Evolutionary conservation across 2,113 vertebrate genomes (phyloP).

Genomic region (Hylia prasina): DNA sequence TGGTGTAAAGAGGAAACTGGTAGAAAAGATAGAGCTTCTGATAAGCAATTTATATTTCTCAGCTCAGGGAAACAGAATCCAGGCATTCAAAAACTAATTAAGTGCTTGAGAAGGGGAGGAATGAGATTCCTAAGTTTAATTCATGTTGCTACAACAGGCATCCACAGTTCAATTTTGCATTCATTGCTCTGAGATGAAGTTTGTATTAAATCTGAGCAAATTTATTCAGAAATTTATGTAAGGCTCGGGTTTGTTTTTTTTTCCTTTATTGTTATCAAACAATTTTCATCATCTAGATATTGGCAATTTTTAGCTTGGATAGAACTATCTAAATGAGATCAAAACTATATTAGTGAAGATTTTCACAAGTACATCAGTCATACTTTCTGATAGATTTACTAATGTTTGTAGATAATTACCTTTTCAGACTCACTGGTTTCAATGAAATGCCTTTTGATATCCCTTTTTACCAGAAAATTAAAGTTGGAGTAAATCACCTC

Average conservation of each 20-base stretch:
- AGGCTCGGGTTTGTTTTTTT: neutral
- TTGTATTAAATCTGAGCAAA: neutral
- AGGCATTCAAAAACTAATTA: constrained; percentile 4
- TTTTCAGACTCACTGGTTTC: neutral
- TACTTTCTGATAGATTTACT: neutral
- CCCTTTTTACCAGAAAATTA: neutral
- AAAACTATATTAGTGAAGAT: neutral
- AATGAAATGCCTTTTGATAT: neutral
- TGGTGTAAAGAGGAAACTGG: neutral
- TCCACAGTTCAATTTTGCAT: neutral
- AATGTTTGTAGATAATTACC: neutral
- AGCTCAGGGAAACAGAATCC: neutral
- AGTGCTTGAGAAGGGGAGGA: neutral
- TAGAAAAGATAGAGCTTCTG: neutral
- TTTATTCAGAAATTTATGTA: neutral
- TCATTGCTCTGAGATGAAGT: neutral
- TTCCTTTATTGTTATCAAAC: neutral
- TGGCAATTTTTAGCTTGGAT: neutral
- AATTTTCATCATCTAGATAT: neutral
- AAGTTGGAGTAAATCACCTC: neutral
- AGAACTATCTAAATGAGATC: neutral
- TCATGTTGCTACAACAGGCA: neutral
- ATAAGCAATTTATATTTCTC: neutral
- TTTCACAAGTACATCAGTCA: neutral
- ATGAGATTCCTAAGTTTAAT: neutral